These are phyloP conservation scores for Drosophila kambysellisi DNA, from an alignment of 2,888 invertebrate genomes.

Conservation along the genomic window DNA sequence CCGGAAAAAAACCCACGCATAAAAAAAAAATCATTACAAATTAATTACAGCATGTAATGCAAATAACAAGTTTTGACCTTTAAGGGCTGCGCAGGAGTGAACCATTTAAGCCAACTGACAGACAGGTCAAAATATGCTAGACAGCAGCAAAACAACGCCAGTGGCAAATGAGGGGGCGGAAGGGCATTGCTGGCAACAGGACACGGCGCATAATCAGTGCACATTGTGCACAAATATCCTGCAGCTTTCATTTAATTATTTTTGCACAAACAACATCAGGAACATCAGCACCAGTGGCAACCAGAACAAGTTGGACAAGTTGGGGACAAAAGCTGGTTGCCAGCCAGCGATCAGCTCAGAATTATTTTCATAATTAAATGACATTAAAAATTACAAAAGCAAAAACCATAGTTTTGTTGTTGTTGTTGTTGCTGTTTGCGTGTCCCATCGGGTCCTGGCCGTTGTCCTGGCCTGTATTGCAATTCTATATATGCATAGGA, in stretches of 20 bases:
- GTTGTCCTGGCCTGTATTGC: constrained; percentile 45
- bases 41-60: constrained; percentile 15
- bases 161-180: neutral
- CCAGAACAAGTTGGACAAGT: constrained; percentile 31
- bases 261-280: constrained; percentile 37
- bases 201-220: constrained; percentile 63
- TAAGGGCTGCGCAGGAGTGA: neutral
- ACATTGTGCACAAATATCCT: constrained; percentile 66
- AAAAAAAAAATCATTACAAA: constrained; percentile 14
- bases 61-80: constrained; percentile 30
- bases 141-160: neutral
- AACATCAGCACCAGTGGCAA: neutral
- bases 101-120: constrained; percentile 39
- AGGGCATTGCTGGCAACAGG: constrained; percentile 24
- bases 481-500: constrained; percentile 66
- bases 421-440: constrained; percentile 9
- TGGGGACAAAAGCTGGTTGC: constrained; percentile 38
- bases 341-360: constrained; percentile 31
- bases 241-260: constrained; percentile 71
- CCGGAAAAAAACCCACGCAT: neutral
- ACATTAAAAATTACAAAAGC: constrained; percentile 52
- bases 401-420: constrained; percentile 11
- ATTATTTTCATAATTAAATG: constrained; percentile 71
- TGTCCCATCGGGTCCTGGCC: constrained; percentile 11
- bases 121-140: constrained; percentile 5